Conservation (phyloP, 2,113 vertebrate genomes). For the Zosterops borbonicus region DNA sequence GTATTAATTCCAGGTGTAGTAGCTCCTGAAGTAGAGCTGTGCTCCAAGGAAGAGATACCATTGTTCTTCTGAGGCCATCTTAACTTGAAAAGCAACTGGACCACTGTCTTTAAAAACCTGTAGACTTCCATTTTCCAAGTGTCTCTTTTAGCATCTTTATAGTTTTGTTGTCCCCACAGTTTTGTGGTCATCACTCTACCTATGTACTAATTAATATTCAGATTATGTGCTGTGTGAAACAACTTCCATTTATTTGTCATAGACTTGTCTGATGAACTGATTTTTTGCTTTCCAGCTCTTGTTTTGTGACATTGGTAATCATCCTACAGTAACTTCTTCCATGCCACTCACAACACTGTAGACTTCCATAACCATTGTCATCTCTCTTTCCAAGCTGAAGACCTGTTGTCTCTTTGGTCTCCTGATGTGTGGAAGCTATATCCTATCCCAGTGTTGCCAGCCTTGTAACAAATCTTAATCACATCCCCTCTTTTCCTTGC, state of each 20-base stretch:
- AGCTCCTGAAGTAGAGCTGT: not conserved
- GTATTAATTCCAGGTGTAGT: not conserved
- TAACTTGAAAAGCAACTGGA: not conserved
- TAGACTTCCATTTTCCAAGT: not conserved
- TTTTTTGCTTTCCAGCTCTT: not conserved
- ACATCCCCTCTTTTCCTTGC: not conserved
- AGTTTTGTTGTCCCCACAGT: not conserved
- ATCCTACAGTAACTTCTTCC: not conserved
- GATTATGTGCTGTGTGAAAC: not conserved
- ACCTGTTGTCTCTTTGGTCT: not conserved
- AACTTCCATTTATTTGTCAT: not conserved
- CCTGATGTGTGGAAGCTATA: not conserved
- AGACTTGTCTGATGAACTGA: not conserved
- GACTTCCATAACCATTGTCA: not conserved
- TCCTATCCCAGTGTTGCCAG: not conserved
- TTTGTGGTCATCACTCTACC: not conserved
- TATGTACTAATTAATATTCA: not conserved
- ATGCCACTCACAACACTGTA: not conserved
- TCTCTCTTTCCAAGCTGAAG: not conserved
- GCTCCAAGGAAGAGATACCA: not conserved
- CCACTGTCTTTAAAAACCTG: not conserved
- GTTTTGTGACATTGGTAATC: not conserved
- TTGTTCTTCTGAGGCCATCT: not conserved
- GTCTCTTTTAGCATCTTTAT: not conserved
- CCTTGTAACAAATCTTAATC: not conserved